phyloP scores from a whole-genome alignment of 2,797 vertebrate genomes.

The Ataeniobius toweri region DNA sequence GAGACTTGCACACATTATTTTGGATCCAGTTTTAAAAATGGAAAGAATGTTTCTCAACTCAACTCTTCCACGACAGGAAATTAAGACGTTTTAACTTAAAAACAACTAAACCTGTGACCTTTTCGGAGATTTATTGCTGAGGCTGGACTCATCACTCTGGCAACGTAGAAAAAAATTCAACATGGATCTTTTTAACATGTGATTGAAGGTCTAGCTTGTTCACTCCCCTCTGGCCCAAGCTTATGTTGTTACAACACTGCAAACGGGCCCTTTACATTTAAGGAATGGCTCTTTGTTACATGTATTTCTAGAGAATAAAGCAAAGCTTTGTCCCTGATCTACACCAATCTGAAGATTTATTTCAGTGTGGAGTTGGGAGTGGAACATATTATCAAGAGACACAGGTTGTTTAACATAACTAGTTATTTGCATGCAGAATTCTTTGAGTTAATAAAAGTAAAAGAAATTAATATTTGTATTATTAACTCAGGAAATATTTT shows the following conservation, averaged over 20 bases:
- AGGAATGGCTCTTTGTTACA: neutral
- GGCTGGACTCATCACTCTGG: neutral
- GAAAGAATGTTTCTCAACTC: neutral
- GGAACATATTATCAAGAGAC: neutral
- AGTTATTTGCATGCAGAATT: neutral
- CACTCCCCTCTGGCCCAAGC: neutral
- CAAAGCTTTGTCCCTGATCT: neutral
- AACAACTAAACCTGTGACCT: conserved; percentile 1
- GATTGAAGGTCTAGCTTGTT: neutral
- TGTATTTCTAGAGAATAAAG: neutral
- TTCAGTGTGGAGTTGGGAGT: neutral
- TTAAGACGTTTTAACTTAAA: neutral
- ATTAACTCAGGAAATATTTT: neutral
- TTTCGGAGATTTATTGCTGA: neutral
- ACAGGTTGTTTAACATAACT: neutral
- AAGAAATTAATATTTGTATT: neutral
- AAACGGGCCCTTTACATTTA: neutral
- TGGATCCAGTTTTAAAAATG: neutral
- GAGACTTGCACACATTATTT: neutral
- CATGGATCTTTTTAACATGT: conserved; percentile 2
- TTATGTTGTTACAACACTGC: conserved; percentile 7
- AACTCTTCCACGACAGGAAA: neutral
- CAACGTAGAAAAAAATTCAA: conserved; percentile 12
- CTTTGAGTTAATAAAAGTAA: neutral
- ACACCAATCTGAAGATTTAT: neutral